Evolutionary conservation across 2,888 invertebrate species (phyloP).

Genomic region (Platycheirus albimanus): DNA sequence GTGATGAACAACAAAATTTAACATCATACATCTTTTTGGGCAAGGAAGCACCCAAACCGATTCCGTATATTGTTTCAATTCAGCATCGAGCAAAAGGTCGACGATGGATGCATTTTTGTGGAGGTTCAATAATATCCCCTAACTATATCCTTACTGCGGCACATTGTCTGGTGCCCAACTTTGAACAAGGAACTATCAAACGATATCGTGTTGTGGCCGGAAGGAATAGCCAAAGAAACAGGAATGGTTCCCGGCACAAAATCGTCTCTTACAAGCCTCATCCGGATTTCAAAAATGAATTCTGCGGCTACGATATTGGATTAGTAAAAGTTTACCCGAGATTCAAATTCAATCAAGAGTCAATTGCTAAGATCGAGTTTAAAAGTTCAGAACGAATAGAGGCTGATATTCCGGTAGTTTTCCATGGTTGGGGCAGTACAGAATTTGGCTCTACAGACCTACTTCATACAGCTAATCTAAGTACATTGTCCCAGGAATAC

Average conservation of each 20-base stretch:
- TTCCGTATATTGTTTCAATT: slow-evolving; percentile 79
- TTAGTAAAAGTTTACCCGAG: slow-evolving; percentile 79
- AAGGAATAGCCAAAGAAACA: slow-evolving; percentile 76
- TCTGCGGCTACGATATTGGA: slow-evolving; percentile 81
- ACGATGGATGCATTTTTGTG: slow-evolving; percentile 80
- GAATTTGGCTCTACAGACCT: slow-evolving; percentile 77
- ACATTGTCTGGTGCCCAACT: slow-evolving; percentile 76
- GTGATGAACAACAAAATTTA: neutral
- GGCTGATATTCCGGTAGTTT: slow-evolving; percentile 77
- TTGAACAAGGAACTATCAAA: neutral
- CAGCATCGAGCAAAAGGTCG: slow-evolving; percentile 30
- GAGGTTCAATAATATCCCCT: slow-evolving; percentile 80
- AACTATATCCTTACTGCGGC: slow-evolving; percentile 81
- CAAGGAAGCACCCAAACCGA: neutral
- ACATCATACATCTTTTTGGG: neutral
- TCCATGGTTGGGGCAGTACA: slow-evolving; percentile 81
- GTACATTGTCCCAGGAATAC: slow-evolving; percentile 78
- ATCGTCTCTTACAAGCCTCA: slow-evolving; percentile 79
- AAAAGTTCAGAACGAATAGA: slow-evolving; percentile 77
- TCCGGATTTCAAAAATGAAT: slow-evolving; percentile 78
- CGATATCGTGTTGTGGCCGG: slow-evolving; percentile 78
- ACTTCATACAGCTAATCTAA: slow-evolving; percentile 79
- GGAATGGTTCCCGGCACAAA: slow-evolving; percentile 77
- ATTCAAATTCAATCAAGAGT: slow-evolving; percentile 78
- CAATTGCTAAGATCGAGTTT: slow-evolving; percentile 82